These are phyloP conservation scores for Sebastes fasciatus DNA, from an alignment of 2,113 vertebrate genomes.

Conservation along the genomic window DNA sequence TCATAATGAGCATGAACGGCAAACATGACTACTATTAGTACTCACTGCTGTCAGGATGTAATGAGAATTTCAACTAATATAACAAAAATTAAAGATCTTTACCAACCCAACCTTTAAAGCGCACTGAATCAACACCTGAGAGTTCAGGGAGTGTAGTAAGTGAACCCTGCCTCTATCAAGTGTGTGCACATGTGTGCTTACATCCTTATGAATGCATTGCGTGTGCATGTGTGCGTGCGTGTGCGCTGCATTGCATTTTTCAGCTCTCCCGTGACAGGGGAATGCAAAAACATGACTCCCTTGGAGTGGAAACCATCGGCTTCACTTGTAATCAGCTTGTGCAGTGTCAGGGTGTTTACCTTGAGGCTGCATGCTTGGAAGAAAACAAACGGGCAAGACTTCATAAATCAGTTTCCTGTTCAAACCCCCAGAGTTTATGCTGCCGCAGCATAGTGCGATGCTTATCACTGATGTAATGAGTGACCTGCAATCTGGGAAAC, in stretches of 20 bases:
- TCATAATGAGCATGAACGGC: too few species aligned
- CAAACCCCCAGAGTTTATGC: constrained; percentile 33
- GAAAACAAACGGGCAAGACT: constrained; percentile 38
- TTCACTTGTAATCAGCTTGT: constrained; percentile 72
- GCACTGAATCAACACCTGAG: not conserved
- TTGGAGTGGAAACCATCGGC: constrained; percentile 75
- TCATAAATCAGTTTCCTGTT: constrained; percentile 70
- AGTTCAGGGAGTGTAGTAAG: not conserved
- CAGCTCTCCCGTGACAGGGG: constrained; percentile 65
- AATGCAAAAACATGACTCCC: constrained; percentile 79
- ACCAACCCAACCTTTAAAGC: not conserved
- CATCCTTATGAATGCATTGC: not conserved
- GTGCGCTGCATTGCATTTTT: constrained; percentile 52
- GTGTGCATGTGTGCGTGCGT: not conserved
- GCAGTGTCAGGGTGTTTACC: constrained; percentile 80
- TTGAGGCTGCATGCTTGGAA: constrained; percentile 52
- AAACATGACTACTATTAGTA: too few species aligned
- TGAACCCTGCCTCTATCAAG: not conserved
- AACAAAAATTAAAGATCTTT: too few species aligned
- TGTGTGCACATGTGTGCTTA: not conserved
- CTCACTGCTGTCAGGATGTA: too few species aligned
- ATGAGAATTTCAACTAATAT: too few species aligned
- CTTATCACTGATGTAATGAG: constrained; percentile 51
- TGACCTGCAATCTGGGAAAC: constrained; percentile 34
- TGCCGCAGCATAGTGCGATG: constrained; percentile 23